These are phyloP conservation scores for Lacerta bilineata DNA, from an alignment of 2,797 vertebrate species.

Conservation along the genomic window DNA sequence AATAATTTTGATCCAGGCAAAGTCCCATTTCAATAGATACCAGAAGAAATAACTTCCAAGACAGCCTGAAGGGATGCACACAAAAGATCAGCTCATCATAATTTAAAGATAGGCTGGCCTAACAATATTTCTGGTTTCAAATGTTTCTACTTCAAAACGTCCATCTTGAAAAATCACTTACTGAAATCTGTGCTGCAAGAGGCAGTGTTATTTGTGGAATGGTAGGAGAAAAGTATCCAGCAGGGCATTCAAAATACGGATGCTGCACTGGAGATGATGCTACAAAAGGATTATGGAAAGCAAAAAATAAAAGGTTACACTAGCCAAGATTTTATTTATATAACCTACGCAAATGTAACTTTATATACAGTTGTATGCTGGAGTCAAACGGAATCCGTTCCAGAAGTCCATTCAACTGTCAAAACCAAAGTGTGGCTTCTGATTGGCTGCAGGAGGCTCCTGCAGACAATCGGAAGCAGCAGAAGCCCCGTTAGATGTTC, in stretches of 20 bases:
- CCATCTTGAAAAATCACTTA: conserved; percentile 72
- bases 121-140: neutral
- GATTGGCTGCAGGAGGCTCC: no score
- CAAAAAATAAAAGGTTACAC: conserved; percentile 8
- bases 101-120: neutral
- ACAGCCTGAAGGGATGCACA: neutral
- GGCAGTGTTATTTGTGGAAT: conserved; percentile 78
- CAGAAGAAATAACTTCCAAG: neutral
- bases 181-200: conserved; percentile 81
- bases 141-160: neutral
- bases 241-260: conserved; percentile 77
- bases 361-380: no score
- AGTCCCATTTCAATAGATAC: neutral
- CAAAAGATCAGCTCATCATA: neutral
- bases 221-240: conserved; percentile 79
- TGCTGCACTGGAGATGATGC: conserved; percentile 86
- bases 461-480: no score
- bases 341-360: neutral
- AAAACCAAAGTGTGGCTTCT: no score
- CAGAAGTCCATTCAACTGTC: no score
- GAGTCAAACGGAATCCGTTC: no score
- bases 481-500: no score
- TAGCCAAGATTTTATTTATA: neutral
- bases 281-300: conserved; percentile 59
- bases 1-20: neutral